Evolutionary conservation across 2,888 invertebrate species (phyloP).

Genomic region (Chrysolina oricalcia): DNA sequence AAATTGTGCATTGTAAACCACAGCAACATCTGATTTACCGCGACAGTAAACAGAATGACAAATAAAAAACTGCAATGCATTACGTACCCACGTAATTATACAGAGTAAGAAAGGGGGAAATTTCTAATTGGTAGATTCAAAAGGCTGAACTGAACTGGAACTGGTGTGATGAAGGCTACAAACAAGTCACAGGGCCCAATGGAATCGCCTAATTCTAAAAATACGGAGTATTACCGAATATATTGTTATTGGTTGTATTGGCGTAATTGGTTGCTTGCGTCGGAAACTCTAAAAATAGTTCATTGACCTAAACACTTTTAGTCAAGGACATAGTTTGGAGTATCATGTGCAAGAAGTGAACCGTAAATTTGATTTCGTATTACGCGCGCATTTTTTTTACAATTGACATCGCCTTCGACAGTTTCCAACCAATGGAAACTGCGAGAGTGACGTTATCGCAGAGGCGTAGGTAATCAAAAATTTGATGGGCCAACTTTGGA

Average conservation of each 20-base stretch:
- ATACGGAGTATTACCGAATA: slow-evolving; percentile 1
- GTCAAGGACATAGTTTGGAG: slow-evolving; percentile 53
- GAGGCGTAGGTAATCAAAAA: slow-evolving; percentile 23
- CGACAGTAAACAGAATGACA: too few species aligned
- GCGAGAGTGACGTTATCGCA: slow-evolving; percentile 30
- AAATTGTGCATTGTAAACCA: too few species aligned
- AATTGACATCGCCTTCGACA: slow-evolving; percentile 40
- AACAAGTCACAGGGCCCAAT: not conserved
- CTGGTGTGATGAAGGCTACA: too few species aligned
- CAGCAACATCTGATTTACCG: too few species aligned
- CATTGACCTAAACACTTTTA: slow-evolving; percentile 54
- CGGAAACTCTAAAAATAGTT: slow-evolving; percentile 47
- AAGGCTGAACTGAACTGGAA: too few species aligned
- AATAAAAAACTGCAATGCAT: too few species aligned
- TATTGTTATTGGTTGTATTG: slow-evolving; percentile 31
- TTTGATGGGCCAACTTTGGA: not conserved
- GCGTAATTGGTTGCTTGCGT: slow-evolving; percentile 32
- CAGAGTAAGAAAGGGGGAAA: too few species aligned
- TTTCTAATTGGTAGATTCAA: too few species aligned
- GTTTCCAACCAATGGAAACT: slow-evolving; percentile 40
- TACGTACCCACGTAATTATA: too few species aligned
- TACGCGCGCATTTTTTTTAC: slow-evolving; percentile 50
- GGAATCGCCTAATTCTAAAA: not conserved
- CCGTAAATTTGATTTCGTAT: slow-evolving; percentile 49
- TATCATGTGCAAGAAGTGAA: slow-evolving; percentile 37